Conservation (phyloP, 2,888 invertebrate species). For the Erebia aethiops region DNA sequence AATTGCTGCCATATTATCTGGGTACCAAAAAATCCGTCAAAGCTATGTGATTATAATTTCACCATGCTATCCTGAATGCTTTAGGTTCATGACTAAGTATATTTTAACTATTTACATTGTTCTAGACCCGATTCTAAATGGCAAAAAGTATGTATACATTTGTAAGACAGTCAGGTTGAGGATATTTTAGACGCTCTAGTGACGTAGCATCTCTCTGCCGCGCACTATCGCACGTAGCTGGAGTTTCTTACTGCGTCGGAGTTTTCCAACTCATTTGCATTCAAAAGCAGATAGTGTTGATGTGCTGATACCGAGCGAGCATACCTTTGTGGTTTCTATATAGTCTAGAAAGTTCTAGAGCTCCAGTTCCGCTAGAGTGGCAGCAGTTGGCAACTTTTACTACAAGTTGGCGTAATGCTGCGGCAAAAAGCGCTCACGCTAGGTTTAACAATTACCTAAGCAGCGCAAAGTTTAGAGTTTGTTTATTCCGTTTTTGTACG, state of each 20-base stretch:
- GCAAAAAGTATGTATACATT: too few relatives aligned
- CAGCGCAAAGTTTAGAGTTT: conserved; percentile 69
- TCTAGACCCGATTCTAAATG: too few relatives aligned
- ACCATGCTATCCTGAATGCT: too few relatives aligned
- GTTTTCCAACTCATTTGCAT: conserved; percentile 83
- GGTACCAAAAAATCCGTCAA: too few relatives aligned
- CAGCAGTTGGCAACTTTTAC: conserved; percentile 72
- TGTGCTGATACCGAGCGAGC: conserved; percentile 67
- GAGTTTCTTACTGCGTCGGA: conserved; percentile 75
- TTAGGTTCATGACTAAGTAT: too few relatives aligned
- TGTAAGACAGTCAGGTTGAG: not conserved
- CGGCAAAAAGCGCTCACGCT: conserved; percentile 79
- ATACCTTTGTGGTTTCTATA: conserved; percentile 78
- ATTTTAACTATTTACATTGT: too few relatives aligned
- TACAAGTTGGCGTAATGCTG: conserved; percentile 76
- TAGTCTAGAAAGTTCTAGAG: conserved; percentile 70
- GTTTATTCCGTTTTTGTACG: conserved; percentile 60
- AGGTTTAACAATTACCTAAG: conserved; percentile 82
- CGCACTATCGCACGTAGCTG: conserved; percentile 36
- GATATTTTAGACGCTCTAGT: not conserved
- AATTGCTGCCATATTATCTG: too few relatives aligned
- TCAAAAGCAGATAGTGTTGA: conserved; percentile 81
- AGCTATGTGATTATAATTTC: too few relatives aligned
- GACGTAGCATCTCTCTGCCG: not conserved
- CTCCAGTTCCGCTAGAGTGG: conserved; percentile 61